Evolutionary conservation across 2,113 vertebrate genomes (phyloP).

Genomic region (Xiphophorus hellerii): DNA sequence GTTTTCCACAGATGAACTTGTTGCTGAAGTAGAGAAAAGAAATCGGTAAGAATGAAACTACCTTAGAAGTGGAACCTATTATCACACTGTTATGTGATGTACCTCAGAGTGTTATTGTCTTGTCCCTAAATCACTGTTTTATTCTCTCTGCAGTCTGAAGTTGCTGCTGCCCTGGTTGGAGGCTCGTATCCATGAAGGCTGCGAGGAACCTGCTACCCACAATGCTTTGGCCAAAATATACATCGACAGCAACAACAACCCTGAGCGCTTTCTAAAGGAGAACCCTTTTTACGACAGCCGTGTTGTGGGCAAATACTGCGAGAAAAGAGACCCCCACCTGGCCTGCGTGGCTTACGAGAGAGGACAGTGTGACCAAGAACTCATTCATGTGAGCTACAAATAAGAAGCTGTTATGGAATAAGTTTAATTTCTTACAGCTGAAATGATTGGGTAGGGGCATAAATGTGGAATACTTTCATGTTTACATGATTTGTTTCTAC

Average conservation of each 20-base stretch:
- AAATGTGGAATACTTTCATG: neutral
- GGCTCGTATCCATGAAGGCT: conserved; percentile 96
- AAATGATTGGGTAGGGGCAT: neutral
- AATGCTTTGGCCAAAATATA: conserved; percentile 98
- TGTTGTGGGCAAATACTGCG: conserved; percentile 98
- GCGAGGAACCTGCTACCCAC: conserved; percentile 97
- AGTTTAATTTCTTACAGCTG: neutral
- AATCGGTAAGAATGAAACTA: conserved; percentile 84
- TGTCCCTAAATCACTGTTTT: neutral
- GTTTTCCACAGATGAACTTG: conserved; percentile 98
- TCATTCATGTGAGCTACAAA: conserved; percentile 88
- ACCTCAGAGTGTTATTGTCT: neutral
- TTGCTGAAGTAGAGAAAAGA: conserved; percentile 98
- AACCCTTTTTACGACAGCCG: conserved; percentile 97
- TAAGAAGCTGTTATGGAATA: neutral
- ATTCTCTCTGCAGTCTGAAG: conserved; percentile 85
- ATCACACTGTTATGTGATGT: neutral
- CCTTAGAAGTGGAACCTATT: neutral
- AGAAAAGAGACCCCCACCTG: conserved; percentile 98
- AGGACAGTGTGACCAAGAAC: conserved; percentile 96
- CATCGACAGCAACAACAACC: conserved; percentile 99
- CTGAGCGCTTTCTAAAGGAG: conserved; percentile 95
- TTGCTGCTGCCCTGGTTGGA: conserved; percentile 96
- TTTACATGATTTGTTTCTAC: neutral
- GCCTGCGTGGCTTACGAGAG: conserved; percentile 98